Evolutionary conservation across 1,140 invertebrate species (phyloP), one percentile per base, ranked within the genome.

Genomic region (Limonius californicus): DNA sequence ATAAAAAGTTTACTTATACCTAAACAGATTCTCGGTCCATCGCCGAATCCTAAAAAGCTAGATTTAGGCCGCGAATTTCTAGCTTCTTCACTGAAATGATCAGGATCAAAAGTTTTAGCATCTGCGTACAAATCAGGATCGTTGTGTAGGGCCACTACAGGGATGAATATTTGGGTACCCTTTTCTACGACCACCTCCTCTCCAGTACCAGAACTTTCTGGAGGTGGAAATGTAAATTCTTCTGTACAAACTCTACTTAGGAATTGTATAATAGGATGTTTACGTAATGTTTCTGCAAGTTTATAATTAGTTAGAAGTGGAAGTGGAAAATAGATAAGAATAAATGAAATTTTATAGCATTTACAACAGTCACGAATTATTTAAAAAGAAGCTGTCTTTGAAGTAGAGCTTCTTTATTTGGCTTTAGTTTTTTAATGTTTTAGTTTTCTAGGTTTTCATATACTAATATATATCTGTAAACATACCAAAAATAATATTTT

Each of bases 401-500:
- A n/a, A n/a, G n/a, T n/a, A n/a, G n/a, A n/a, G n/a, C n/a, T n/a
- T n/a, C n/a, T n/a, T n/a, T n/a, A n/a, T n/a, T n/a, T n/a, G n/a
- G n/a, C n/a, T n/a, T n/a, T n/a, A n/a, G n/a, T n/a, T n/a, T n/a
- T n/a, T n/a, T n/a, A n/a, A n/a, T n/a, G n/a, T n/a, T n/a, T n/a
- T n/a, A n/a, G n/a, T n/a, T n/a, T n/a, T n/a, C n/a, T n/a, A n/a
- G n/a, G n/a, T n/a, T n/a, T n/a, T n/a, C 16, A 50, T 2, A 45
- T 27, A 3, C 3, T 27, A 27, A 27, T 9, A n/a, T n/a, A n/a
- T n/a, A n/a, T n/a, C n/a, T n/a, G n/a, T 27, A 27, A 15, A 45
- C 45, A 11, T 60, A 70, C 86, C 85, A 39, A 74, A 72, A 45
- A 64, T 47, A 50, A 61, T 54, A n/a, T 62, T 30, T 1, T 62